A percentile compares a stretch with the other conserved stretches of the same genome.
phyloP scores from a whole-genome alignment of 2,797 vertebrate species.

The Centropyge bicolor region DNA sequence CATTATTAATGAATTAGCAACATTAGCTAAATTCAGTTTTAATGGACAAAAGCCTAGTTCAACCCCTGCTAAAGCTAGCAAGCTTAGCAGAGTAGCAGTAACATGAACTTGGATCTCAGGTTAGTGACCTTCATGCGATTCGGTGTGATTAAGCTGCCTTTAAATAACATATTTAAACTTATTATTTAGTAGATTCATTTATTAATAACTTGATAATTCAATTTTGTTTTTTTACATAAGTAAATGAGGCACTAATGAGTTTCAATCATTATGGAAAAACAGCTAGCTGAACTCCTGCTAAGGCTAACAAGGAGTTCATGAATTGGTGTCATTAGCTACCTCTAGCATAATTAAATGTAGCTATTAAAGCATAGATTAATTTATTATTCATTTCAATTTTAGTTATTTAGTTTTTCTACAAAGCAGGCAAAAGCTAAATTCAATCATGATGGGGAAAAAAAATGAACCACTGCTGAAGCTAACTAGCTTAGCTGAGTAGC shows the following conservation, averaged over 20 bases:
- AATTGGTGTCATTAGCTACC: not conserved
- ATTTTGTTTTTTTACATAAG: no score
- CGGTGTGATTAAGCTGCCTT: not conserved
- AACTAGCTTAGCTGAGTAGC: not conserved
- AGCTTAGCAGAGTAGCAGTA: not conserved
- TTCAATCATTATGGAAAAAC: no score
- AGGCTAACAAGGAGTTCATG: not conserved
- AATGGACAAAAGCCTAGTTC: no score
- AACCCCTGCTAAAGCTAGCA: not conserved
- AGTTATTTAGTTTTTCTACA: not conserved
- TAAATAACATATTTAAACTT: no score
- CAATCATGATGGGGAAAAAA: not conserved
- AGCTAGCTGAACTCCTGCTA: not conserved
- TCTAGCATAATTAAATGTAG: not conserved
- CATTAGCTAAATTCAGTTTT: no score
- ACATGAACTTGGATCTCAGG: no score
- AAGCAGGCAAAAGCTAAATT: not conserved
- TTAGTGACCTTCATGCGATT: not conserved
- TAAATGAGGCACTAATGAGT: not conserved
- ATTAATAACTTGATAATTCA: no score
- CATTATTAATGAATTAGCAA: no score
- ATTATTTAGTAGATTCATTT: no score
- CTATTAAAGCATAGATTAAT: not conserved
- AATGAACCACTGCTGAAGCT: not conserved
- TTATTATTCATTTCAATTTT: not conserved